Base-by-base conservation (phyloP, 2,797 vertebrate species). In the Otolemur crassicaudatus region DNA sequence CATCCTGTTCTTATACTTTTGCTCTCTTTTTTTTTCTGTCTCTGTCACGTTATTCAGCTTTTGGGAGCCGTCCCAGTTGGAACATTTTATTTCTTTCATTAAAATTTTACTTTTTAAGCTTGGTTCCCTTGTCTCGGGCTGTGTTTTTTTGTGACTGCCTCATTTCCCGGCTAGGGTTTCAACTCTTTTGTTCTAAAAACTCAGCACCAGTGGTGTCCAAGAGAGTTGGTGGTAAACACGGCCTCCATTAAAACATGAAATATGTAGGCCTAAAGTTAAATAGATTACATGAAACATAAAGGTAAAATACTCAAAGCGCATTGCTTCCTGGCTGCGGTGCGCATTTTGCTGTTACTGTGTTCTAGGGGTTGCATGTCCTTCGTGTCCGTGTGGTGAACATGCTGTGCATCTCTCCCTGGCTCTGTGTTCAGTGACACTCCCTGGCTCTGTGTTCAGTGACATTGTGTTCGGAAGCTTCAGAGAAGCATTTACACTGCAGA, bases 141-240 rank as follows among this genome's bases (percentile, higher is more conserved):
- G 23, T 17, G 27, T 46, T 81, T 58, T 23, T 25, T 4, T 7
- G 17, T 22, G 34, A n/a, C 27, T 0, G 12, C 34, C 75, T 46
- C n/a, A 31, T 37, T 2, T 34, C 19, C 7, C 16, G 0, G 25
- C 31, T 34, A 37, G 2, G 20, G 5, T 16, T 37, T 37, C 9
- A 17, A 19, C 67, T 53, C 43, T 43, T 17, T 4, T n/a, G 67
- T 20, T 31, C 60, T 14, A 8, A 34, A 43, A 19, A 11, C 34
- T 49, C 17, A 1, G 29, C 10, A 17, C 2, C 31, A 0, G 9
- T 0, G 3, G 27, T 12, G 4, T 3, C 16, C 9, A 31, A 31
- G 2, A 9, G 31, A 0, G 4, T 20, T 25, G 23, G 22, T 3
- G 27, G 37, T 5, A 37, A 81, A 46, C 34, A 7, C 3, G 22